Percentiles rank a stretch among this genome's conserved stretches.
Evolutionary conservation across 2,888 invertebrate genomes (phyloP).

Genomic region (Lasioglossum zephyrum): DNA sequence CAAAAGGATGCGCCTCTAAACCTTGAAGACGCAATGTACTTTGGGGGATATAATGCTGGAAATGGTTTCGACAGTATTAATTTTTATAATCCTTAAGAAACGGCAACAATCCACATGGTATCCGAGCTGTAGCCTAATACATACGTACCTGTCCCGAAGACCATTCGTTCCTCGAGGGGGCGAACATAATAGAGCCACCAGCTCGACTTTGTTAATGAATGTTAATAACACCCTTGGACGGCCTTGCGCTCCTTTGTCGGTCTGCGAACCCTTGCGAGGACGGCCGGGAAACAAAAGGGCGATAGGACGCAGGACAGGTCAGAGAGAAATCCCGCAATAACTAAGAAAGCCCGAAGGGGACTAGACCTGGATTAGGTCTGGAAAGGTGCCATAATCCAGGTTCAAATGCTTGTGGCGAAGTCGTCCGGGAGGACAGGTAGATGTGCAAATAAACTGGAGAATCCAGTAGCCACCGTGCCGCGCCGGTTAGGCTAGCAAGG

Average conservation of each 20-base stretch:
- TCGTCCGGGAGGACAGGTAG: conserved; percentile 50
- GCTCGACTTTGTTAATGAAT: conserved; percentile 51
- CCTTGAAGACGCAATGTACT: no score
- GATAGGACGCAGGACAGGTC: not conserved
- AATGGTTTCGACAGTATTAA: not conserved
- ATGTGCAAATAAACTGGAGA: conserved; percentile 35
- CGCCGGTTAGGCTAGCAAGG: conserved; percentile 8
- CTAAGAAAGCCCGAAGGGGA: not conserved
- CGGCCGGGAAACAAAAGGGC: conserved; percentile 12
- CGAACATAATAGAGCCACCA: conserved; percentile 47
- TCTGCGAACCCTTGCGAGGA: conserved; percentile 1
- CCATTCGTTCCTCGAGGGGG: not conserved
- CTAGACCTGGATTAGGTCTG: not conserved
- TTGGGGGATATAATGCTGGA: no score
- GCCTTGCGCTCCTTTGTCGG: not conserved
- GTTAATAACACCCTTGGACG: conserved; percentile 46
- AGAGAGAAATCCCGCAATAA: conserved; percentile 14
- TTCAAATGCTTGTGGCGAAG: conserved; percentile 27
- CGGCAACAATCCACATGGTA: not conserved
- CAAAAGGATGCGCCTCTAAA: no score
- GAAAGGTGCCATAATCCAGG: conserved; percentile 56
- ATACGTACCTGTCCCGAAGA: not conserved
- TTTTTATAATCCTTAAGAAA: not conserved
- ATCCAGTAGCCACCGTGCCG: conserved; percentile 28
- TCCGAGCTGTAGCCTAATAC: not conserved